These are phyloP conservation scores for Syrphus vitripennis DNA, from an alignment of 2,888 invertebrate species.

Conservation along the genomic window DNA sequence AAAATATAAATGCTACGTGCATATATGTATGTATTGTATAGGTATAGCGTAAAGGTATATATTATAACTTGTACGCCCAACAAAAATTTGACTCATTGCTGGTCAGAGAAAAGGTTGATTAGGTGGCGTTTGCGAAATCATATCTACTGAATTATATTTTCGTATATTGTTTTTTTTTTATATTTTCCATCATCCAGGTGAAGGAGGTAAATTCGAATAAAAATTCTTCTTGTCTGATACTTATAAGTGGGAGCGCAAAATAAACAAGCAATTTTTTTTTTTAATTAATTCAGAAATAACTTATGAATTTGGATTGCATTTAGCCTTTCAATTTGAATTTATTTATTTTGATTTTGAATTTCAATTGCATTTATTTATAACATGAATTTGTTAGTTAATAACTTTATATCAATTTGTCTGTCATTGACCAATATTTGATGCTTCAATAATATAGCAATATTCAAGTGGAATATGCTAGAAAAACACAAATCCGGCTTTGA, in stretches of 20 bases:
- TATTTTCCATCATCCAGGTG: background rate
- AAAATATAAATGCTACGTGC: too few relatives aligned
- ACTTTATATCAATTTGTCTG: too few relatives aligned
- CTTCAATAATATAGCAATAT: too few relatives aligned
- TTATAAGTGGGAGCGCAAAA: conserved; percentile 4
- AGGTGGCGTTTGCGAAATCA: background rate
- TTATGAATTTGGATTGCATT: conserved; percentile 12
- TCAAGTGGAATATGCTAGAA: too few relatives aligned
- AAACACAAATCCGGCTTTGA: too few relatives aligned
- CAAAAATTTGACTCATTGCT: background rate
- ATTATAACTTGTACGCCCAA: background rate
- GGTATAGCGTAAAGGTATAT: background rate
- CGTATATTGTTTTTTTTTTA: background rate
- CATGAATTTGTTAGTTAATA: too few relatives aligned
- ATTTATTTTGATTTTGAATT: background rate
- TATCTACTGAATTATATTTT: background rate
- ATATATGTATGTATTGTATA: background rate
- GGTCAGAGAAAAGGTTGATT: background rate
- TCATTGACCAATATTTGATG: too few relatives aligned
- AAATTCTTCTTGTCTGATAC: background rate
- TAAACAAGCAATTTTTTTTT: background rate
- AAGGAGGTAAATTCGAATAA: conserved; percentile 24
- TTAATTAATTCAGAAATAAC: background rate
- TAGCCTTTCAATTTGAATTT: background rate
- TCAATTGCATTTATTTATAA: too few relatives aligned